Conservation (phyloP, 1,140 invertebrate genomes). For the Papilio machaon region DNA sequence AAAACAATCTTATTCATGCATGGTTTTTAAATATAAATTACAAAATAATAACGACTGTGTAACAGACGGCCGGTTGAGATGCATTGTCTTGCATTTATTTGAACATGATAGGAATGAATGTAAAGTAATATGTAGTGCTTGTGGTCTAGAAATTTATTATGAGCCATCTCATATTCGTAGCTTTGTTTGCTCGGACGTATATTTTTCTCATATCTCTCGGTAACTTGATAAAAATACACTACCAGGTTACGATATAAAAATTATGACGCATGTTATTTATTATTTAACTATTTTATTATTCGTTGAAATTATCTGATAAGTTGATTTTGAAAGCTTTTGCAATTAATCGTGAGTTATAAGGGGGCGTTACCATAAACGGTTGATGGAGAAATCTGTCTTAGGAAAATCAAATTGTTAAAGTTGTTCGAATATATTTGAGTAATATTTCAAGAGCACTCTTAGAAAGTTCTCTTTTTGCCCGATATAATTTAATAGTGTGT, state of each 20-base stretch:
- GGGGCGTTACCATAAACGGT: not conserved
- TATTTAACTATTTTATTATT: too few relatives aligned
- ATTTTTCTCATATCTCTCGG: not conserved
- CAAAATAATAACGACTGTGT: constrained; percentile 31
- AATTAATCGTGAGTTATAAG: not conserved
- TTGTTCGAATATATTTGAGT: too few relatives aligned
- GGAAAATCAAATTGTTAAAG: too few relatives aligned
- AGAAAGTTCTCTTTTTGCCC: too few relatives aligned
- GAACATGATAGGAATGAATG: constrained; percentile 55
- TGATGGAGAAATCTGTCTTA: not conserved
- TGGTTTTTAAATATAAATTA: too few relatives aligned
- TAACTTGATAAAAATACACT: constrained; percentile 1
- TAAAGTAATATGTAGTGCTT: constrained; percentile 54
- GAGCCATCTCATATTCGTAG: constrained; percentile 35
- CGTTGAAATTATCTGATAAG: too few relatives aligned
- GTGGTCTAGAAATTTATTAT: constrained; percentile 44
- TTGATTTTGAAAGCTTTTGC: not conserved
- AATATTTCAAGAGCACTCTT: too few relatives aligned
- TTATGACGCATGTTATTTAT: not conserved
- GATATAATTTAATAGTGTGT: too few relatives aligned
- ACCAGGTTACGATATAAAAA: not conserved
- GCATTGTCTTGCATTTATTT: constrained; percentile 49
- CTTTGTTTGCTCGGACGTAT: constrained; percentile 16
- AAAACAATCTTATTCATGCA: too few relatives aligned
- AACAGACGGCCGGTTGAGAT: constrained; percentile 41